These are phyloP conservation scores for Anorthoa munda DNA, from an alignment of 2,888 invertebrate species.

Conservation along the genomic window DNA sequence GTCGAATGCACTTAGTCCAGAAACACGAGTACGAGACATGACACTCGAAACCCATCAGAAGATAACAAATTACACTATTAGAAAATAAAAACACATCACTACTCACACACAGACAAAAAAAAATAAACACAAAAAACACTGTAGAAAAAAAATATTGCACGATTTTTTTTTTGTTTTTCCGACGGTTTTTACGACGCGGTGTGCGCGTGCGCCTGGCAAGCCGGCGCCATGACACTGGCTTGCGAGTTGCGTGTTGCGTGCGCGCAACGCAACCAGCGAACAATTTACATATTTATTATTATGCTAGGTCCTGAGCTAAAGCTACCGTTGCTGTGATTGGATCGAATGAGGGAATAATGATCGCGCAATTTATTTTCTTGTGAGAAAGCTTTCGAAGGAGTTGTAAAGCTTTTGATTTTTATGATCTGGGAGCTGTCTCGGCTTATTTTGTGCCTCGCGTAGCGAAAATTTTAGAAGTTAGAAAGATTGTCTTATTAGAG, in stretches of 20 bases:
- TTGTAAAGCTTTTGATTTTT: slow-evolving; percentile 27
- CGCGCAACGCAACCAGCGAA: slow-evolving; percentile 78
- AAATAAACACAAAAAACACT: slow-evolving; percentile 48
- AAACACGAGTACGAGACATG: slow-evolving; percentile 54
- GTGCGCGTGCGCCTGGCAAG: slow-evolving; percentile 81
- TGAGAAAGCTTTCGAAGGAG: slow-evolving; percentile 47
- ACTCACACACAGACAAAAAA: slow-evolving; percentile 37
- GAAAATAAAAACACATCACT: slow-evolving; percentile 70
- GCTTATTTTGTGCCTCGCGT: neutral
- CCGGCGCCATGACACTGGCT: slow-evolving; percentile 87
- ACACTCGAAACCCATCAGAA: slow-evolving; percentile 62
- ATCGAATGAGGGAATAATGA: slow-evolving; percentile 57
- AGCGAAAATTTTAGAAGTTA: neutral
- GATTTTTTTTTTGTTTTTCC: slow-evolving; percentile 43
- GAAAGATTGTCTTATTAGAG: neutral
- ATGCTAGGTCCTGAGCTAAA: slow-evolving; percentile 78
- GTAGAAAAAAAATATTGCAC: slow-evolving; percentile 48
- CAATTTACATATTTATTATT: slow-evolving; percentile 85
- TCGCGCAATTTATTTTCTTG: slow-evolving; percentile 54
- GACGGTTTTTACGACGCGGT: slow-evolving; percentile 68
- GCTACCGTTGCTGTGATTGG: slow-evolving; percentile 64
- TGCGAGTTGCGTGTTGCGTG: no score
- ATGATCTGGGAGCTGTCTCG: neutral
- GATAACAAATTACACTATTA: slow-evolving; percentile 73
- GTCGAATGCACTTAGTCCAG: slow-evolving; percentile 58